A percentile compares a stretch with the other conserved stretches of the same genome.
Conservation (phyloP, 35 echinoderm and acorn worm species). For the Heliocidaris erythrogramma region DNA sequence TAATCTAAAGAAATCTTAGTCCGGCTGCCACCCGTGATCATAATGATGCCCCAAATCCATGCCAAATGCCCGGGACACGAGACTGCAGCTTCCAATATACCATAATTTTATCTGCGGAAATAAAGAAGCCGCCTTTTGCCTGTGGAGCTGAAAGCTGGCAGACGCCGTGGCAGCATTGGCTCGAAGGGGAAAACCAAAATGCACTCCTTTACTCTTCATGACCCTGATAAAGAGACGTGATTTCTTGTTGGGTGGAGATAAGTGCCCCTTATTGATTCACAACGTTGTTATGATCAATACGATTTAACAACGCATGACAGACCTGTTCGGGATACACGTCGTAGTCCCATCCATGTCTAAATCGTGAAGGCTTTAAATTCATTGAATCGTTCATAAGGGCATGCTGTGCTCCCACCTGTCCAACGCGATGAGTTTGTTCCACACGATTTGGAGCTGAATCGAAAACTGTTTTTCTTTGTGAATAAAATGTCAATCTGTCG, state of each 20-base stretch:
- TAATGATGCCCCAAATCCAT: not conserved
- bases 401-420: not conserved
- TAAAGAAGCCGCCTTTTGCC: not conserved
- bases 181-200: not conserved
- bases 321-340: not conserved
- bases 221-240: not conserved
- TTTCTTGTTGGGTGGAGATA: not conserved
- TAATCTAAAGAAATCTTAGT: not conserved
- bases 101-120: not conserved
- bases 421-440: not conserved
- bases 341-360: not conserved
- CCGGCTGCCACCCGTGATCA: not conserved
- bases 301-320: not conserved
- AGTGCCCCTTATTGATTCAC: not conserved
- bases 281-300: not conserved
- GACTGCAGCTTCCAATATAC: not conserved
- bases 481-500: not conserved
- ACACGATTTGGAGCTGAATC: not conserved
- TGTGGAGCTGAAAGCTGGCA: not conserved
- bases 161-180: not conserved
- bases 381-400: not conserved
- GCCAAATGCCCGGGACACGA: not conserved
- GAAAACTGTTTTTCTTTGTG: not conserved
- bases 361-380: not conserved
- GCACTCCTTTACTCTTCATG: not conserved